These are phyloP conservation scores for Leptodactylus fallax DNA, from an alignment of 2,797 vertebrate species.

Conservation along the genomic window DNA sequence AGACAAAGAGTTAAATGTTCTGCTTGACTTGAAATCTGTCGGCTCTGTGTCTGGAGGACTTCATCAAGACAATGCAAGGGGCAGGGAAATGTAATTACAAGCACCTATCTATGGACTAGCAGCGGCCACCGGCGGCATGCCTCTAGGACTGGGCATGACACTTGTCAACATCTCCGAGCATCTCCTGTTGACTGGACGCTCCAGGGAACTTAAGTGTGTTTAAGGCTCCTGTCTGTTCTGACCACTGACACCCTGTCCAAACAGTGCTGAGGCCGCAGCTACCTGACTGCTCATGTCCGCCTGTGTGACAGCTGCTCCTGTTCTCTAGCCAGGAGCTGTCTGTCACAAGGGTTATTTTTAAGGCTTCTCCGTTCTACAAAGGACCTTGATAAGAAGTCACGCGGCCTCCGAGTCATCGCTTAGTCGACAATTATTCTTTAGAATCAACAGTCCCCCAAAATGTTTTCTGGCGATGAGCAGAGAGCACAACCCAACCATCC, in stretches of 20 bases:
- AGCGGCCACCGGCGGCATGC: neutral
- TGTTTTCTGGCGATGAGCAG: neutral
- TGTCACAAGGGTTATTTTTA: conserved; percentile 8
- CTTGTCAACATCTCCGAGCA: neutral
- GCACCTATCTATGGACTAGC: neutral
- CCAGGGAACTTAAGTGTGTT: neutral
- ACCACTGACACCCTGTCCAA: conserved; percentile 38
- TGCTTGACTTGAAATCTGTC: too few relatives aligned
- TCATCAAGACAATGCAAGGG: neutral
- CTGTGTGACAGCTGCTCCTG: conserved; percentile 29
- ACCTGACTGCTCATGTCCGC: conserved; percentile 25
- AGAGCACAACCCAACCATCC: neutral
- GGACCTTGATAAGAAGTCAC: conserved; percentile 23
- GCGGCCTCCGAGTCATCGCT: neutral
- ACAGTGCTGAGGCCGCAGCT: neutral
- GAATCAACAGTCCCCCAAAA: neutral
- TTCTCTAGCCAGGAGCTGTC: conserved; percentile 30
- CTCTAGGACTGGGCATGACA: neutral
- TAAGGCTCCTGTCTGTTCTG: conserved; percentile 34
- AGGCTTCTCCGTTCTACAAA: conserved; percentile 26
- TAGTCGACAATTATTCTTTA: neutral
- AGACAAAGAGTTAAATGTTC: neutral
- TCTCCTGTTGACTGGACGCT: neutral
- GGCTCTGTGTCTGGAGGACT: neutral
- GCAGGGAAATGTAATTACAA: neutral